Conservation (phyloP, 2,888 invertebrate species). For the Heteromyza rotundicornis region DNA sequence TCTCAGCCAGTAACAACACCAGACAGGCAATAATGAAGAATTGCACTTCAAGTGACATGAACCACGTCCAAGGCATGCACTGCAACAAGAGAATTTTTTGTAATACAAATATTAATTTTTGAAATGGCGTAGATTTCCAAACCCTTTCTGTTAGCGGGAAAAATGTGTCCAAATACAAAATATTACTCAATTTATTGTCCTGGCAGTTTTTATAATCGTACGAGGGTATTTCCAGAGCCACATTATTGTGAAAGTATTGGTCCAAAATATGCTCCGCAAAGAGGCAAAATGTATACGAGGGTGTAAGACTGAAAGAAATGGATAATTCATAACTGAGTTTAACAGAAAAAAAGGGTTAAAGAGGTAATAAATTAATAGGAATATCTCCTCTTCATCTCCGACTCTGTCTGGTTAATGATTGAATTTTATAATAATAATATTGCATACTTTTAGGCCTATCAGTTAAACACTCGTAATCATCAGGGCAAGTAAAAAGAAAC, state of each 20-base stretch:
- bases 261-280: conserved; percentile 65
- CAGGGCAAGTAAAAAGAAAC: no score
- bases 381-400: no score
- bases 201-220: conserved; percentile 67
- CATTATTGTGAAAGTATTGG: conserved; percentile 62
- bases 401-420: no score
- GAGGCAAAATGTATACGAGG: conserved; percentile 68
- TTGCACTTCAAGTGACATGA: conserved; percentile 77
- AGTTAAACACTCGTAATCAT: no score
- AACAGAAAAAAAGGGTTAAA: no score
- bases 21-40: conserved; percentile 75
- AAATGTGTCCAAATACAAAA: conserved; percentile 69
- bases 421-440: no score
- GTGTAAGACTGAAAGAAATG: conserved; percentile 65
- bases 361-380: no score
- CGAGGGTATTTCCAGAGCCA: conserved; percentile 66
- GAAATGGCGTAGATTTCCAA: not conserved
- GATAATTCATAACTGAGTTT: no score
- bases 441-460: no score
- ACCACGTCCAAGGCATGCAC: conserved; percentile 86
- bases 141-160: conserved; percentile 69
- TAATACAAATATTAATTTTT: conserved; percentile 3
- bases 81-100: conserved; percentile 53
- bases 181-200: conserved; percentile 70
- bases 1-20: conserved; percentile 68